Evolutionary conservation across 2,797 vertebrate genomes (phyloP), one percentile per base, ranked within the genome.

Genomic region (Astyanax mexicanus): DNA sequence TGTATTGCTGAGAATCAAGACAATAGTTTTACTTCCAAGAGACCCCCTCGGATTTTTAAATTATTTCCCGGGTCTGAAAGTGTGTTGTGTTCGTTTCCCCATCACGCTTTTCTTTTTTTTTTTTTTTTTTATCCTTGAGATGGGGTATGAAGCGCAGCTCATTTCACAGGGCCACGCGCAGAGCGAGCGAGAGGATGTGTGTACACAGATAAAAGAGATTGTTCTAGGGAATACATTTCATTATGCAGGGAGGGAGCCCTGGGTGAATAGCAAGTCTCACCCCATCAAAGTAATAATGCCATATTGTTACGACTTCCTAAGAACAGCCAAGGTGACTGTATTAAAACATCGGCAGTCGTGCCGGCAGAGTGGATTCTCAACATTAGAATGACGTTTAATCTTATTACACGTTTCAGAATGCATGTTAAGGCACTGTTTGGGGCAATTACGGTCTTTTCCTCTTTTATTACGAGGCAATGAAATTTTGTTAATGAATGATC

Each of bases 91-190:
- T 71, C n/a, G 70, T 51, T 17, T 80, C 55, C 19, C 13, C 35
- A n/a, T 49, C 72, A 32, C 1, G 69, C 38, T 45, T 71, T n/a
- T n/a, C n/a, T n/a, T n/a, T n/a, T 72, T 49, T 71, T 55, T 55
- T 72, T n/a, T 51, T 55, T 72, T 49, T 71, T 55, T 55, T 72
- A 75, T 71, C 44, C 32, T 12, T 42, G 7, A 75, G 77, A 64
- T 66, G 25, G 45, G 19, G 72, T 86, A 80, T 77, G 74, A 85
- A 87, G 74, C 45, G 0, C 0, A 0, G 81, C 69, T 84, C 83
- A 79, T 86, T 83, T 85, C 52, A 79, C 29, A 75, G 68, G 69
- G 32, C 40, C 75, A 54, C 9, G 70, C 9, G 69, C 73, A 62
- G 65, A 72, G 64, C 66, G 71, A 45, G 23, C 32, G 69, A 64